phyloP scores from a whole-genome alignment of 2,113 vertebrate species.

The Brachypodius melanocephalos region DNA sequence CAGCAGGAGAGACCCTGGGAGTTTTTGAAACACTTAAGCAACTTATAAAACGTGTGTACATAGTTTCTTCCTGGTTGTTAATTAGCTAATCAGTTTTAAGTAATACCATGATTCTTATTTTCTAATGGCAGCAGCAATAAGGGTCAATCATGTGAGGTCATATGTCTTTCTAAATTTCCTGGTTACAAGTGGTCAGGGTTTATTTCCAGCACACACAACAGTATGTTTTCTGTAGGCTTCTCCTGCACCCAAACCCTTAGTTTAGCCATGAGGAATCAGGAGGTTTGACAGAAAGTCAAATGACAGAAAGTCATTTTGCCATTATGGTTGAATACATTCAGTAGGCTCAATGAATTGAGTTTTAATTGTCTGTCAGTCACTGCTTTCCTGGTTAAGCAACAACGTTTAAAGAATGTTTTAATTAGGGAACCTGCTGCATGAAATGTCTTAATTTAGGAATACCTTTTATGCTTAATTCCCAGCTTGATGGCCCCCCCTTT shows the following conservation, averaged over 20 bases:
- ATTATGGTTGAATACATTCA: not conserved
- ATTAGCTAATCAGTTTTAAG: not conserved
- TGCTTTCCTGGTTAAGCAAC: not conserved
- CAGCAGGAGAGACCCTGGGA: not conserved
- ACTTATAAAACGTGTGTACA: not conserved
- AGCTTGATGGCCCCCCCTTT: not conserved
- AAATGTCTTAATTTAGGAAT: constrained; percentile 3
- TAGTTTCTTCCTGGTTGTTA: not conserved
- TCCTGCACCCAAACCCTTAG: not conserved
- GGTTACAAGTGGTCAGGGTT: not conserved
- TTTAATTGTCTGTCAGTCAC: not conserved
- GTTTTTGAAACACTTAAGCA: not conserved
- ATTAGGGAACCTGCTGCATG: not conserved
- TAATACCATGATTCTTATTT: not conserved
- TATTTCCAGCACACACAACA: not conserved
- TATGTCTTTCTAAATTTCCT: not conserved
- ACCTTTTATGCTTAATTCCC: not conserved
- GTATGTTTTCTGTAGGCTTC: not conserved
- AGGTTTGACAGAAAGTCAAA: not conserved
- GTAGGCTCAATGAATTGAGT: not conserved
- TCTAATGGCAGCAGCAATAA: not conserved
- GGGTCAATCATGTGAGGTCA: not conserved
- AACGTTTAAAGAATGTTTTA: not conserved
- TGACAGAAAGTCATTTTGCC: not conserved
- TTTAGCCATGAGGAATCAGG: not conserved